Evolutionary conservation across 2,888 invertebrate species (phyloP), one percentile per base, ranked within the genome.

Genomic region (Agriotes lineatus): DNA sequence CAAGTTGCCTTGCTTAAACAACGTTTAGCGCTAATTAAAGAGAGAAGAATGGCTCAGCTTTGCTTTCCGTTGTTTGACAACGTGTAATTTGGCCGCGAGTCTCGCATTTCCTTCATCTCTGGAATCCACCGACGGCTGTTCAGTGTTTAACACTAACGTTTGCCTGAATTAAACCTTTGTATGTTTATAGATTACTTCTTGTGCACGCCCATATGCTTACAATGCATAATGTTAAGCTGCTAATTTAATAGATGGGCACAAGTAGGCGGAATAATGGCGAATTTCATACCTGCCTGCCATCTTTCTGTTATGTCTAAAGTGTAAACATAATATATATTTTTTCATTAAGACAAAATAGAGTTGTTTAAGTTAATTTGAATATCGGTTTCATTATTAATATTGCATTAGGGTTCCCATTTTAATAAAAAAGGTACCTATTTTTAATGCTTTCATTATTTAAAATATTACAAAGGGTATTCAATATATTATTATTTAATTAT

Each of bases 1-100:
- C 71, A 58, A 56, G 69, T 68, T 72, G 69, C 67, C 48, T 71
- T 72, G 72, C 70, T 76, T 69, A 74, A 73, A 72, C 70, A 71
- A 64, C 71, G 68, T 76, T 78, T 77, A 78, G 74, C 70, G 67
- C 73, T 77, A 78, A 78, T 78, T 78, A 77, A 76, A 72, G 74
- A 68, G 73, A 69, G 71, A 71, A 71, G 73, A 69, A 70, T 67
- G 57, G 72, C 45, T 61, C 57, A 71, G 64, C 67, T 70, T 70
- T 59, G 64, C 68, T 71, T 64, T 72, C 65, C 67, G 67, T 60
- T 68, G 68, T 68, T 68, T 76, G 78, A 78, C 77, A 78, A 77
- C 74, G 72, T 78, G 74, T 78, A 77, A 78, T 78, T 78, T 78
- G 76, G 71, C 73, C 73, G 73, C 74, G 52, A 71, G 74, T 66